A percentile compares a stretch with the other conserved stretches of the same genome.
Conservation (phyloP, 2,888 invertebrate genomes). For the Himalopsyche japonica region DNA sequence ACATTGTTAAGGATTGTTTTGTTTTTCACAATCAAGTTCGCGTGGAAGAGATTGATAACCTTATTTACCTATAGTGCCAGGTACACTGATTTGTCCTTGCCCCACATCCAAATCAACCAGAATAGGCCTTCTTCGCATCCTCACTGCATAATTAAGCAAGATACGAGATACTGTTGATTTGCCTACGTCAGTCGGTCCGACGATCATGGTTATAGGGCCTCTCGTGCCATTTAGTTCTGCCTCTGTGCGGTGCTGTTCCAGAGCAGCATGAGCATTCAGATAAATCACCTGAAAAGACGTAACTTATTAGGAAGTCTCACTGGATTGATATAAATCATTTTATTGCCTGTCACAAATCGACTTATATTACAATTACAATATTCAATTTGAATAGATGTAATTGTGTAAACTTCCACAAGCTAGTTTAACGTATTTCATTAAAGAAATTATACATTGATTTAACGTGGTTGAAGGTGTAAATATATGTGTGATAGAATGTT, state of each 20-base stretch:
- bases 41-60: no score
- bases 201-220: conserved; percentile 87
- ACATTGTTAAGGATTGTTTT: no score
- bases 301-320: not conserved
- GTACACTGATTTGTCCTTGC: conserved; percentile 89
- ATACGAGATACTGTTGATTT: conserved; percentile 90
- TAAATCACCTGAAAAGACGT: conserved; percentile 68
- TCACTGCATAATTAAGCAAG: conserved; percentile 91
- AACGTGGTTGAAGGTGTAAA: no score
- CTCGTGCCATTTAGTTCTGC: conserved; percentile 75
- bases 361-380: no score
- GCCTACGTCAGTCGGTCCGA: conserved; percentile 95
- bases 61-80: conserved; percentile 79
- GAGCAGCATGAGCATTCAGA: conserved; percentile 91
- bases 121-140: conserved; percentile 85
- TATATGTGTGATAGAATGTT: no score
- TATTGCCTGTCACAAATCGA: not conserved
- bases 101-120: conserved; percentile 96
- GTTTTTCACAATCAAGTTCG: no score
- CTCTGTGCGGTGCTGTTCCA: conserved; percentile 84
- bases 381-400: no score
- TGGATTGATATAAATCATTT: not conserved
- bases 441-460: no score
- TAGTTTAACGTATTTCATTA: no score
- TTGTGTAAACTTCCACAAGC: no score